A percentile compares a stretch with the other conserved stretches of the same genome.
These are phyloP conservation scores for Boloria euphrosyne DNA, from an alignment of 2,888 invertebrate genomes.

Conservation along the genomic window DNA sequence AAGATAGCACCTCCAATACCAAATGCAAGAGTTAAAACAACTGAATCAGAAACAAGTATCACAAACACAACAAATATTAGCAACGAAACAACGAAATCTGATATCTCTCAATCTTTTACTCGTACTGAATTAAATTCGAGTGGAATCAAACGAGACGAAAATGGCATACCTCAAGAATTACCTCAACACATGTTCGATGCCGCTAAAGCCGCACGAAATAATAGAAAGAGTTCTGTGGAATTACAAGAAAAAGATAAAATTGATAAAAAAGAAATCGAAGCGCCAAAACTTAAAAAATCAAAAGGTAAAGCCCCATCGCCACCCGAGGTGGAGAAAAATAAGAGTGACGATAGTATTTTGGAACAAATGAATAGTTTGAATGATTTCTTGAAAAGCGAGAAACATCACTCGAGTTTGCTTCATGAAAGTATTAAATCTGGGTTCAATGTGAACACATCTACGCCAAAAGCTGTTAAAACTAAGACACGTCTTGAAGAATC, in stretches of 20 bases:
- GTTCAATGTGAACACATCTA: conserved; percentile 72
- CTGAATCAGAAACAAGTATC: conserved; percentile 60
- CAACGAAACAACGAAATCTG: conserved; percentile 63
- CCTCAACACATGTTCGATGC: conserved; percentile 88
- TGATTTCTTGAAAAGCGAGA: conserved; percentile 71
- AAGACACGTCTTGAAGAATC: conserved; percentile 66
- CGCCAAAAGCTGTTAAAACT: conserved; percentile 73
- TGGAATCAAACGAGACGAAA: conserved; percentile 82
- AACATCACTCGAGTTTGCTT: conserved; percentile 68
- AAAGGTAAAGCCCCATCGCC: conserved; percentile 90
- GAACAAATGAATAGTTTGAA: conserved; percentile 69
- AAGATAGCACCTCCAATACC: conserved; percentile 78
- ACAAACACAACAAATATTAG: conserved; percentile 42
- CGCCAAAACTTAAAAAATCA: conserved; percentile 79
- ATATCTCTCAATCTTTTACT: conserved; percentile 58
- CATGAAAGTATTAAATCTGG: conserved; percentile 50
- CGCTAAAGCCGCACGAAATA: conserved; percentile 86
- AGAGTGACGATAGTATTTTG: conserved; percentile 75
- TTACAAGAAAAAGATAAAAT: conserved; percentile 60
- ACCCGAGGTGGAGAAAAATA: conserved; percentile 80
- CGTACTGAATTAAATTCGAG: conserved; percentile 80
- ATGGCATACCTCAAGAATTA: conserved; percentile 86
- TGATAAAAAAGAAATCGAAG: conserved; percentile 64
- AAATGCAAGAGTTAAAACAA: conserved; percentile 69
- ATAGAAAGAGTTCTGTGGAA: conserved; percentile 82